phyloP scores from a whole-genome alignment of 2,113 vertebrate species.

The Tonatia bakeri region DNA sequence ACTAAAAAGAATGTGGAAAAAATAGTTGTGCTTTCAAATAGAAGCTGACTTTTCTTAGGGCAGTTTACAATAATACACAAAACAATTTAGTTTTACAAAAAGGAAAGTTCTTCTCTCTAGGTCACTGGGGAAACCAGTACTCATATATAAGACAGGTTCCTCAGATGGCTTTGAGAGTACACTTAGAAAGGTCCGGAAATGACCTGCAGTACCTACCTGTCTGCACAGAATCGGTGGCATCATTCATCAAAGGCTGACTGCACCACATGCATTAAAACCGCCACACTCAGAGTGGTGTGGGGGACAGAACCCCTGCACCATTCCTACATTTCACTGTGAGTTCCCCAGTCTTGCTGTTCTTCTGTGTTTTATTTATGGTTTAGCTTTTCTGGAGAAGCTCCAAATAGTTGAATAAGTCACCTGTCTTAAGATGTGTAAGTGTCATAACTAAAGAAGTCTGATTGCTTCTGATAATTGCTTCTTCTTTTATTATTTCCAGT shows the following conservation, averaged over 20 bases:
- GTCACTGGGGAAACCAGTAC: neutral
- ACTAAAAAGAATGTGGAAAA: neutral
- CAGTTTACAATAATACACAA: neutral
- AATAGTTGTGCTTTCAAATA: neutral
- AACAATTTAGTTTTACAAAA: neutral
- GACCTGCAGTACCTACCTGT: neutral
- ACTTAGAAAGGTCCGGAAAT: neutral
- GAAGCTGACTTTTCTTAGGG: neutral
- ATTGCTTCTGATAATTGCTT: slow-evolving; percentile 51
- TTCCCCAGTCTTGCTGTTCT: neutral
- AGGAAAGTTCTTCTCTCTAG: neutral
- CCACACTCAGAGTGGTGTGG: neutral
- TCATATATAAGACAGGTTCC: neutral
- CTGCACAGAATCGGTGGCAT: neutral
- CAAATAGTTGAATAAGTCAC: slow-evolving; percentile 66
- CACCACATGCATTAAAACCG: neutral
- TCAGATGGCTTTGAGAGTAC: neutral
- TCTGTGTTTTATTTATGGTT: slow-evolving; percentile 51
- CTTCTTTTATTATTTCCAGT: slow-evolving; percentile 58
- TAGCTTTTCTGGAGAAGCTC: slow-evolving; percentile 48
- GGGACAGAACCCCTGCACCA: neutral
- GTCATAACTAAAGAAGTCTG: slow-evolving; percentile 22
- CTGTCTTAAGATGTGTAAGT: neutral
- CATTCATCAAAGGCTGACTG: slow-evolving; percentile 7
- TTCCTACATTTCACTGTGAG: neutral